Percentiles rank a stretch among this genome's conserved stretches.
Evolutionary conservation across 2,797 vertebrate genomes (phyloP).

Genomic region (Sphenopsis melanotis): DNA sequence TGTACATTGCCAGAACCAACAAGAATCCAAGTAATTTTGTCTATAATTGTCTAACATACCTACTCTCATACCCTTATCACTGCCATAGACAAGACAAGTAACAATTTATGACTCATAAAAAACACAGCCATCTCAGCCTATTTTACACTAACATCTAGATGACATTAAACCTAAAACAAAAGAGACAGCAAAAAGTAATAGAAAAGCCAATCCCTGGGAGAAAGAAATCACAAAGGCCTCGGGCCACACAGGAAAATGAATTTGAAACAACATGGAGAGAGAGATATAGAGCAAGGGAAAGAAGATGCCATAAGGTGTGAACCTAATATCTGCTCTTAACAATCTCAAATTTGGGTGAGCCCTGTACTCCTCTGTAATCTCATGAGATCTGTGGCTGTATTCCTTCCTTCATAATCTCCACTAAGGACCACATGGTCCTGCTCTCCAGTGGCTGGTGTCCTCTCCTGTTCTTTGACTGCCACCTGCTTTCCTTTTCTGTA

Average conservation of each 20-base stretch:
- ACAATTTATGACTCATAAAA: neutral
- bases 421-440: neutral
- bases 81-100: neutral
- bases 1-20: neutral
- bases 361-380: accelerated
- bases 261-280: neutral
- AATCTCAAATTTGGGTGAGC: neutral
- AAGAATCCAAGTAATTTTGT: neutral
- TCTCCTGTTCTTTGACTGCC: slow-evolving; percentile 36
- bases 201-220: neutral
- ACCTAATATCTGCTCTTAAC: neutral
- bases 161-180: neutral
- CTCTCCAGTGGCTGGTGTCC: neutral
- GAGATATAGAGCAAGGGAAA: neutral
- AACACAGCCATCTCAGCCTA: neutral
- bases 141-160: neutral
- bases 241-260: neutral
- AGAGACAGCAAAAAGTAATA: neutral
- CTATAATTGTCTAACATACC: neutral
- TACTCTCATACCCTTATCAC: neutral
- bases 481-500: neutral
- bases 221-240: neutral
- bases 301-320: neutral
- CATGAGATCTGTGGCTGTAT: neutral
- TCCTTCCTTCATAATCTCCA: neutral